Evolutionary conservation across 1,140 invertebrate genomes (phyloP), one percentile per base, ranked within the genome.

Genomic region (Pantala flavescens): DNA sequence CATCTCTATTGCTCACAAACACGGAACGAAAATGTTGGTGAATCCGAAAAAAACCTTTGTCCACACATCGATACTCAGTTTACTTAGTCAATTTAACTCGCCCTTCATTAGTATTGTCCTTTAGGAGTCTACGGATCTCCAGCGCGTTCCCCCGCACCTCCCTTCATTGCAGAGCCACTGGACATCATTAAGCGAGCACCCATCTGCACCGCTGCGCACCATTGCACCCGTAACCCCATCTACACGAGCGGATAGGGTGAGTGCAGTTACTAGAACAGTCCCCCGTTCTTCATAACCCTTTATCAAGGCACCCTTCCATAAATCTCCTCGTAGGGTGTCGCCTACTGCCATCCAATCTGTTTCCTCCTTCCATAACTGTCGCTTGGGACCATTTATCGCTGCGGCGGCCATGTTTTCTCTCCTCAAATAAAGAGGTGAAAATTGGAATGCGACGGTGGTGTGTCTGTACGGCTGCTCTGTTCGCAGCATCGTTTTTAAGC

Each of bases 171-270:
- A 63, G 12, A 63, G 49, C 16, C 49, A 63, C 49, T 21, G 49
- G 49, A 63, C 49, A 16, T 63, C 49, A 63, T 63, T 63, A 63
- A 3, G 49, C 49, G n/a, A 19, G 16, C 49, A 63, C 16, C 49
- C 49, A 19, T 63, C 49, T 63, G 49, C 49, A 63, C 49, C 49
- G 12, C 16, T 21, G 49, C 49, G 49, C 49, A 19, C 49, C 49
- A 63, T 63, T 63, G 49, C 49, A 63, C 49, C n/a, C 49, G 49
- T 63, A 63, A 63, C 49, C 49, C 49, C 49, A 63, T 63, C 49
- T 63, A 63, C 49, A 21, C 49, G 49, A 14, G n/a, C 14, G 12
- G 49, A 63, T 21, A 63, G 49, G 49, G 49, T 7, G 49, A 19
- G 49, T 7, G 28, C 28, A 9, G 28, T 9, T 36, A 36, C 3